Evolutionary conservation across 92 coral and sea anemone species (phyloP).

Genomic region (Epizoanthus stellaris): DNA sequence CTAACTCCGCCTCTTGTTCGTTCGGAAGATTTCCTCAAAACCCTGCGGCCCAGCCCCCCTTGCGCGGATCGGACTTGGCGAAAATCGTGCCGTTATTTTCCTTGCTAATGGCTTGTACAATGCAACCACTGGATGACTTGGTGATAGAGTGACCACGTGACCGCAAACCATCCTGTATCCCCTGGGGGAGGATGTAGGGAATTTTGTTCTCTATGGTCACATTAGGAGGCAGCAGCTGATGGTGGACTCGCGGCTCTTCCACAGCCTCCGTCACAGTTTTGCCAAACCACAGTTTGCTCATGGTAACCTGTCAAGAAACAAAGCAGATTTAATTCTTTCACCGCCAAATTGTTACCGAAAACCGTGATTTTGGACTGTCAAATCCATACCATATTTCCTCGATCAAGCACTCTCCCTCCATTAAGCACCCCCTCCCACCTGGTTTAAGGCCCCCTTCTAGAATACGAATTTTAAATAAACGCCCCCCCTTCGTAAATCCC

Average conservation of each 20-base stretch:
- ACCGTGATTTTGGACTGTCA: not conserved
- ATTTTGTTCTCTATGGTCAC: constrained; percentile 57
- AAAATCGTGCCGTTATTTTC: constrained; percentile 64
- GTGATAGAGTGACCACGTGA: constrained; percentile 69
- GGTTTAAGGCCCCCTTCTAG: too few species aligned
- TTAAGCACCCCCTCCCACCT: too few species aligned
- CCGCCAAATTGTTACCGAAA: not conserved
- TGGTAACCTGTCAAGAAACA: constrained; percentile 60
- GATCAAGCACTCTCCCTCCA: too few species aligned
- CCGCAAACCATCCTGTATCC: constrained; percentile 65
- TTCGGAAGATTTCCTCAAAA: constrained; percentile 7
- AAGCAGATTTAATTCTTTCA: not conserved
- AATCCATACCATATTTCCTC: too few species aligned
- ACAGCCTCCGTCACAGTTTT: constrained; percentile 73
- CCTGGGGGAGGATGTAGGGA: constrained; percentile 65
- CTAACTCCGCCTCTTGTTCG: too few species aligned
- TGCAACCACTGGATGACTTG: constrained; percentile 45
- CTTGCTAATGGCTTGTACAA: constrained; percentile 83
- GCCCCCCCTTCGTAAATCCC: too few species aligned
- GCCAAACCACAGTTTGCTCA: constrained; percentile 85
- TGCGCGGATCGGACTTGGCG: constrained; percentile 91
- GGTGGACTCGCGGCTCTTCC: constrained; percentile 76
- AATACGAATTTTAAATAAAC: too few species aligned
- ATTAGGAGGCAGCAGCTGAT: constrained; percentile 78
- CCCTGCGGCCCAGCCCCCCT: constrained; percentile 85